Conservation (phyloP, 2,113 vertebrate genomes). For the Zosterops lateralis region DNA sequence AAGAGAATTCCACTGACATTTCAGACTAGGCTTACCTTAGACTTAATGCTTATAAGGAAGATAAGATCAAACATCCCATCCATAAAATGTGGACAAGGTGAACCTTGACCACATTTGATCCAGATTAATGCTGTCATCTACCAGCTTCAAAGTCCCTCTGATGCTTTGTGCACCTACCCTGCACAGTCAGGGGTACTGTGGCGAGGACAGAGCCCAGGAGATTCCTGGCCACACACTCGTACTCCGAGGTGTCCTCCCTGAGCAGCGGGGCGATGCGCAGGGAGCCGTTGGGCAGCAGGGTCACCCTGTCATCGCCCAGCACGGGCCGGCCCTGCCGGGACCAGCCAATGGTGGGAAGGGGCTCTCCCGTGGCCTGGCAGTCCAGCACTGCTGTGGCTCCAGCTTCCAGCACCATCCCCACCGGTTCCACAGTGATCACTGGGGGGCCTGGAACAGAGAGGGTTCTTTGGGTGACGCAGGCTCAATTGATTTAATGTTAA, state of each 20-base stretch:
- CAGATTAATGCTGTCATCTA: not conserved
- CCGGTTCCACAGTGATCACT: constrained; percentile 80
- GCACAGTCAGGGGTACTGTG: constrained; percentile 81
- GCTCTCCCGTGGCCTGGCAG: constrained; percentile 89
- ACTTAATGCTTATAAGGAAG: not conserved
- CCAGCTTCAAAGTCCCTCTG: not conserved
- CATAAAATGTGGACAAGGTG: not conserved
- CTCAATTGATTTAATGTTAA: not conserved
- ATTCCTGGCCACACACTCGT: constrained; percentile 91
- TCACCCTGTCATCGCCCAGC: constrained; percentile 71
- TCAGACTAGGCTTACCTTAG: not conserved
- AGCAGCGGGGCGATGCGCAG: constrained; percentile 77
- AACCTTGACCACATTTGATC: not conserved
- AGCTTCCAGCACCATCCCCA: constrained; percentile 78
- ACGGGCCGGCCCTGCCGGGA: constrained; percentile 79
- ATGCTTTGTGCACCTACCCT: constrained; percentile 72
- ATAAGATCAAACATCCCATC: not conserved
- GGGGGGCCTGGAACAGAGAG: constrained; percentile 79
- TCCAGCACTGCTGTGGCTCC: constrained; percentile 81
- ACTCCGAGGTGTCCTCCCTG: constrained; percentile 88
- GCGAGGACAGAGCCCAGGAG: constrained; percentile 85
- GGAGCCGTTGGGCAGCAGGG: constrained; percentile 81
- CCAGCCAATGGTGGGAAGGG: constrained; percentile 83
- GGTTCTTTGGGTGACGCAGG: not conserved
- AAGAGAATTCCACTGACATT: not conserved